A percentile compares a stretch with the other conserved stretches of the same genome.
These are phyloP conservation scores for Megastigmus dorsalis DNA, from an alignment of 2,888 invertebrate genomes.

Conservation along the genomic window DNA sequence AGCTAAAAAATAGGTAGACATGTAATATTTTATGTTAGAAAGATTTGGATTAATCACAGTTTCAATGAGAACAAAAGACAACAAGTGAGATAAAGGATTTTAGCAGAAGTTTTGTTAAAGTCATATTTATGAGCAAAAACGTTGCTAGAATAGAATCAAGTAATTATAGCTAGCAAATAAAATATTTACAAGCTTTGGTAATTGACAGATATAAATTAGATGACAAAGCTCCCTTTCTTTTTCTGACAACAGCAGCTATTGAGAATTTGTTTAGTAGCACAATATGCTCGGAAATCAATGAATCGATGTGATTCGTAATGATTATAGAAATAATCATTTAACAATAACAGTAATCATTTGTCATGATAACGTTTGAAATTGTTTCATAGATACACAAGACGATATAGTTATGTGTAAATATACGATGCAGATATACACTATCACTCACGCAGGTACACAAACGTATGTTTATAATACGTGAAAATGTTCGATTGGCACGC, in stretches of 20 bases:
- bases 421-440: constrained; percentile 13
- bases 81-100: constrained; percentile 45
- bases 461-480: constrained; percentile 15
- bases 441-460: constrained; percentile 20
- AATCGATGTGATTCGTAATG: constrained; percentile 27
- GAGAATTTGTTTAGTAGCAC: constrained; percentile 25
- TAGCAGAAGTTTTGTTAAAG: constrained; percentile 9
- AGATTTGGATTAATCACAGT: constrained; percentile 45
- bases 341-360: constrained; percentile 58
- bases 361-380: constrained; percentile 55
- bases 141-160: neutral
- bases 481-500: constrained; percentile 44
- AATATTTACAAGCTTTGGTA: constrained; percentile 53
- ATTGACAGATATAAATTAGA: constrained; percentile 40
- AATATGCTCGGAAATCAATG: constrained; percentile 5
- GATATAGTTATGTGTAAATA: neutral
- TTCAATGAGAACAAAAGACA: constrained; percentile 43
- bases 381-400: constrained; percentile 36
- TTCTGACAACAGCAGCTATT: neutral
- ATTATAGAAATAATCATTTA: constrained; percentile 58
- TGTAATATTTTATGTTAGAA: constrained; percentile 25
- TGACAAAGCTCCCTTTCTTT: constrained; percentile 14
- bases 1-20: constrained; percentile 54
- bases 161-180: constrained; percentile 30
- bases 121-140: constrained; percentile 9